Percentiles rank a stretch among this genome's conserved stretches.
These are phyloP conservation scores for Drosophila virilis DNA, from an alignment of 1,140 invertebrate species.

Conservation along the genomic window DNA sequence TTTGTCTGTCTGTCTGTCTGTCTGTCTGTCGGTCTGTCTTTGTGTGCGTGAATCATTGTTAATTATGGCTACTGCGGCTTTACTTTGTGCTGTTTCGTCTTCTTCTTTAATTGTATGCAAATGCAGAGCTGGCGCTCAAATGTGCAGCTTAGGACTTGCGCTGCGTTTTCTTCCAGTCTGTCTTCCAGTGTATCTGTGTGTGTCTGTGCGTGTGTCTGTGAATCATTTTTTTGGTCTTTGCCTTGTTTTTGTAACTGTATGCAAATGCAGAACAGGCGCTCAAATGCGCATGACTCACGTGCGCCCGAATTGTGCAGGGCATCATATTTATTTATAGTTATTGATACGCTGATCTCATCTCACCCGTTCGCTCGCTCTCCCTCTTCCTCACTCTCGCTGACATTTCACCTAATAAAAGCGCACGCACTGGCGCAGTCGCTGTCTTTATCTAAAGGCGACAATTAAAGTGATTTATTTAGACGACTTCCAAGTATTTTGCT, in stretches of 20 bases:
- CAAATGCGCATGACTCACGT: slow-evolving; percentile 27
- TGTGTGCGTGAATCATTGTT: slow-evolving; percentile 34
- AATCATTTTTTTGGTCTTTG: neutral
- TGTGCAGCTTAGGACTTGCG: slow-evolving; percentile 17
- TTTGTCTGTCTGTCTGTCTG: slow-evolving; percentile 5
- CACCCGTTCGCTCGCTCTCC: neutral
- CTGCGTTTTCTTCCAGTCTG: slow-evolving; percentile 1
- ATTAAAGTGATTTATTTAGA: slow-evolving; percentile 62
- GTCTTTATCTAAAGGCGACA: slow-evolving; percentile 57
- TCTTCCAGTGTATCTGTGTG: neutral
- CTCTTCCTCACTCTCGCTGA: slow-evolving; percentile 4
- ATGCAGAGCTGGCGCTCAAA: slow-evolving; percentile 15
- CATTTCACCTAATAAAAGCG: slow-evolving; percentile 57
- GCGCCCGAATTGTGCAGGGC: slow-evolving; percentile 23
- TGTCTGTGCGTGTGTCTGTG: neutral
- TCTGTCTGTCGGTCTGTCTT: slow-evolving; percentile 11
- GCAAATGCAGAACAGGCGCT: slow-evolving; percentile 11
- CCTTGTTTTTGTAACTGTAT: neutral
- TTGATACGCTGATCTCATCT: slow-evolving; percentile 21
- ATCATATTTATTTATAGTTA: slow-evolving; percentile 43
- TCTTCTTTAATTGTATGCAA: slow-evolving; percentile 3
- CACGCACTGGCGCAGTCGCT: slow-evolving; percentile 33
- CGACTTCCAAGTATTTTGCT: slow-evolving; percentile 43
- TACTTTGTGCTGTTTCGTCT: slow-evolving; percentile 7
- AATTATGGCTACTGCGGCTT: slow-evolving; percentile 18